Base-by-base conservation (phyloP, 92 coral and sea anemone genomes). In the Blastomussa wellsi region DNA sequence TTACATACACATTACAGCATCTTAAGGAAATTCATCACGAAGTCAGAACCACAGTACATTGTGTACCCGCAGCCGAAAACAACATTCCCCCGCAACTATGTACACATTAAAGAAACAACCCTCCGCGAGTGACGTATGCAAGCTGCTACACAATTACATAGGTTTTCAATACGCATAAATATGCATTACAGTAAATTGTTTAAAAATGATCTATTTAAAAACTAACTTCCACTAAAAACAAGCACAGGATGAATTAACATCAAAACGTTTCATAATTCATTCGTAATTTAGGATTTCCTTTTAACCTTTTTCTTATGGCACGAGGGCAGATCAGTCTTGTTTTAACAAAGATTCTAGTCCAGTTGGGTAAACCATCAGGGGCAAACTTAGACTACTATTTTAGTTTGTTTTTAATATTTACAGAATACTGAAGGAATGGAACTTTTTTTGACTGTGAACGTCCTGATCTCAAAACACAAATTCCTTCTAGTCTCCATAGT, bases 1-100 rank as follows among this genome's bases (percentile, higher is more conserved):
- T 77, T 85, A 85, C 88, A 85, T 70, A 79, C 87, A 74, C 72
- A 41, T 62, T n/a, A 74, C 87, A 83, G 81, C 69, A 70, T 70
- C 81, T 72, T 74, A 16, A 39, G 62, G 74, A 51, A 83, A 73
- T 59, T 75, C 44, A 47, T 29, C 87, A 60, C 19, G 80, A 83
- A 65, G 74, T 66, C 59, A 74, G 28, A 44, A 66, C 80, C 62
- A 39, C 52, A 7, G 72, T 82, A 20, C 79, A 48, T n/a, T 57
- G 42, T 38, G 66, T 26, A 57, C 64, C 87, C 80, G 59, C 74
- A 39, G 47, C 44, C 79, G 31, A 29, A 39, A 20, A 72, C 28
- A 82, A 73, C 39, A 55, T 48, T 69, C 84, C 66, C 80, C 81
- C 60, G 12, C 3, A 7, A 71, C 78, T 82, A 82, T 71, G 67